Percentiles rank a stretch among this genome's conserved stretches.
These are phyloP conservation scores for Girardinichthys multiradiatus DNA, from an alignment of 2,113 vertebrate genomes.

Conservation along the genomic window DNA sequence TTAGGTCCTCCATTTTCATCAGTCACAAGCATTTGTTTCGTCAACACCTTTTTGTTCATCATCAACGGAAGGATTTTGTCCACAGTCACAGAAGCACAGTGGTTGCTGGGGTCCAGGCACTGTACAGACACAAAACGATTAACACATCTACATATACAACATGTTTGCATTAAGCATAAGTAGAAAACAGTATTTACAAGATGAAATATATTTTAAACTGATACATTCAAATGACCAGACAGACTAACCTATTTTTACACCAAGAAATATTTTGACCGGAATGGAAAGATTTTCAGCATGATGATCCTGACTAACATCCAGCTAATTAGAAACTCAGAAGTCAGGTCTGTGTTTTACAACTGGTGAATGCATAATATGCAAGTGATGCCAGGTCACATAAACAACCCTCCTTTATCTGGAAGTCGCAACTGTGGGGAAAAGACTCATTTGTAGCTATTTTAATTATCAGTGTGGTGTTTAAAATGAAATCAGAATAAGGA, in stretches of 20 bases:
- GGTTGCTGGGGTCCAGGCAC: slow-evolving; percentile 84
- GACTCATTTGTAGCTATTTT: neutral
- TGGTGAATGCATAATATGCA: neutral
- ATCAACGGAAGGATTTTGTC: slow-evolving; percentile 87
- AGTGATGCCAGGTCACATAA: neutral
- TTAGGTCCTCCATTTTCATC: neutral
- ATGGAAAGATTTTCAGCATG: too few species aligned
- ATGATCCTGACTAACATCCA: too few species aligned
- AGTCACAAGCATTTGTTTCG: slow-evolving; percentile 86
- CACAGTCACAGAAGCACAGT: slow-evolving; percentile 81
- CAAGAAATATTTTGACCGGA: too few species aligned
- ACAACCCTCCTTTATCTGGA: neutral
- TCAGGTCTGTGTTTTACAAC: too few species aligned
- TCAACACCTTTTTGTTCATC: slow-evolving; percentile 86
- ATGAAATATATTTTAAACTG: too few species aligned
- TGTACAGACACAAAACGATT: slow-evolving; percentile 47
- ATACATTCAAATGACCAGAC: too few species aligned
- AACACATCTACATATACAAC: neutral
- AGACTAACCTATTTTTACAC: too few species aligned
- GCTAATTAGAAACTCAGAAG: too few species aligned
- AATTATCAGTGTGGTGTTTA: neutral
- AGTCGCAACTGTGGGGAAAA: neutral
- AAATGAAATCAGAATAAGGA: neutral
- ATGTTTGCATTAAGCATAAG: neutral
- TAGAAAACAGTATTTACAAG: neutral